Evolutionary conservation across 2,113 vertebrate genomes (phyloP).

Genomic region (Psilopogon haemacephalus): DNA sequence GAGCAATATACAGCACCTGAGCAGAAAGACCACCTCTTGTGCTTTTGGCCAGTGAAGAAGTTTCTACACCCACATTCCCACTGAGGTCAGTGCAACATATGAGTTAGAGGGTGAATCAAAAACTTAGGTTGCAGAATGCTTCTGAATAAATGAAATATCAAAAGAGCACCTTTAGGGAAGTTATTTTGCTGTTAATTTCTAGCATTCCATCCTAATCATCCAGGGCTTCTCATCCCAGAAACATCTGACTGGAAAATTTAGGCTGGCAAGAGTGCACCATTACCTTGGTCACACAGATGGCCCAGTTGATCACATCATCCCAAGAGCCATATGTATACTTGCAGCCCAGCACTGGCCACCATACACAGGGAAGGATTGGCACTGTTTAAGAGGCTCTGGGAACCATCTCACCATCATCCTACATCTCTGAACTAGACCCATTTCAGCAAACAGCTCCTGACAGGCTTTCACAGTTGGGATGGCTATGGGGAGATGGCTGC

Average conservation of each 20-base stretch:
- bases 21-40: neutral
- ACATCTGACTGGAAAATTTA: neutral
- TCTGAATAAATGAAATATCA: neutral
- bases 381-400: neutral
- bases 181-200: neutral
- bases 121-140: neutral
- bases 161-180: neutral
- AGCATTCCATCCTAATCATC: neutral
- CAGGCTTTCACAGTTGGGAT: accelerated
- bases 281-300: accelerated
- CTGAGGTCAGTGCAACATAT: accelerated
- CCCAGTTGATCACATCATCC: accelerated
- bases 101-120: neutral
- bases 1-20: neutral
- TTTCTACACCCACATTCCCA: neutral
- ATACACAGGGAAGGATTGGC: accelerated
- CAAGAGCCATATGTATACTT: accelerated
- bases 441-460: neutral
- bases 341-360: neutral
- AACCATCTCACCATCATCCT: neutral
- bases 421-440: accelerated
- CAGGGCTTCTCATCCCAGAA: neutral
- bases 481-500: neutral
- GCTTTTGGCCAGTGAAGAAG: neutral
- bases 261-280: neutral